phyloP scores from a whole-genome alignment of 2,888 invertebrate species.

The Tetropium fuscum region DNA sequence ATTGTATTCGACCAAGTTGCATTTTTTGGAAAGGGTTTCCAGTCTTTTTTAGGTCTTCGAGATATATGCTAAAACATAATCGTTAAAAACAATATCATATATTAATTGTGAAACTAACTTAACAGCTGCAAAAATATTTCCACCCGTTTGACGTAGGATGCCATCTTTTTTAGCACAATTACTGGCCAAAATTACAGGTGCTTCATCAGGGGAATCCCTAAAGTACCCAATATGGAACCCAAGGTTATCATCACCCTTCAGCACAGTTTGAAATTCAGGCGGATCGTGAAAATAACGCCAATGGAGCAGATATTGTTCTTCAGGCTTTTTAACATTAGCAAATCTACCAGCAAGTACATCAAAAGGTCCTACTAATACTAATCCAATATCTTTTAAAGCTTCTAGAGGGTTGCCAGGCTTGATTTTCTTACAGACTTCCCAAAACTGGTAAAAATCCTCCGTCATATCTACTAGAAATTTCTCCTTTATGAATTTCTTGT shows the following conservation, averaged over 20 bases:
- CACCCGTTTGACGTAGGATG: constrained; percentile 77
- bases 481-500: constrained; percentile 72
- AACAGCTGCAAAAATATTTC: constrained; percentile 84
- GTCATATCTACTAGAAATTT: constrained; percentile 91
- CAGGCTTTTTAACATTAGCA: constrained; percentile 51
- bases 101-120: constrained; percentile 69
- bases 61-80: constrained; percentile 64
- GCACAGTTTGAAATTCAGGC: constrained; percentile 91
- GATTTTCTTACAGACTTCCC: constrained; percentile 77
- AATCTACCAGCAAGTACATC: constrained; percentile 77
- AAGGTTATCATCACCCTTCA: constrained; percentile 76
- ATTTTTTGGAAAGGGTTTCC: constrained; percentile 74
- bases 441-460: constrained; percentile 88
- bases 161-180: constrained; percentile 79
- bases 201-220: constrained; percentile 82
- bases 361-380: constrained; percentile 88
- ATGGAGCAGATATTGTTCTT: constrained; percentile 79
- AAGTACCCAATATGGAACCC: constrained; percentile 92
- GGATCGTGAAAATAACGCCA: constrained; percentile 96
- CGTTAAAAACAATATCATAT: constrained; percentile 6
- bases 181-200: constrained; percentile 82
- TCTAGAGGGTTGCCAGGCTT: constrained; percentile 71
- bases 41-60: constrained; percentile 70
- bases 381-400: constrained; percentile 74
- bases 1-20: constrained; percentile 71